These are phyloP conservation scores for Sminthopsis crassicaudata DNA, from an alignment of 2,113 vertebrate species.

Conservation along the genomic window DNA sequence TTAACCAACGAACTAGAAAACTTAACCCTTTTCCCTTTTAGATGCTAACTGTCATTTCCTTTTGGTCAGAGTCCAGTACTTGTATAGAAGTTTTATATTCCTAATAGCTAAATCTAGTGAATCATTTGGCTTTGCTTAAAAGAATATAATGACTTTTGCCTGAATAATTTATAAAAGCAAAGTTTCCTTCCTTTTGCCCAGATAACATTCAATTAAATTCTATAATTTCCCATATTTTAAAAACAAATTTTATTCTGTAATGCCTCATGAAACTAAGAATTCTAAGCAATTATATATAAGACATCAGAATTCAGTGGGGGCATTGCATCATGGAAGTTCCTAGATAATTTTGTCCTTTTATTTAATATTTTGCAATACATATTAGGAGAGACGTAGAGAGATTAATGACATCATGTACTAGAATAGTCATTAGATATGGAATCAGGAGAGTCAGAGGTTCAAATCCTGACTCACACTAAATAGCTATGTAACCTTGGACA, in stretches of 20 bases:
- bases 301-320: neutral
- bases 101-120: slow-evolving; percentile 26
- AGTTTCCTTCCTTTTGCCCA: slow-evolving; percentile 10
- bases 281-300: neutral
- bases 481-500: neutral
- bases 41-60: neutral
- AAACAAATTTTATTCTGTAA: slow-evolving; percentile 33
- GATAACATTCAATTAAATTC: neutral
- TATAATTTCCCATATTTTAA: neutral
- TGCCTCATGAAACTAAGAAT: neutral
- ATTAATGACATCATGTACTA: neutral
- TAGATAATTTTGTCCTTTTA: neutral
- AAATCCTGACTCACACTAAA: neutral
- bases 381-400: neutral
- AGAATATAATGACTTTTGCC: slow-evolving; percentile 16
- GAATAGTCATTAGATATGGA: neutral
- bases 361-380: neutral
- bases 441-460: neutral
- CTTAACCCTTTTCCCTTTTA: slow-evolving; percentile 52
- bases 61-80: slow-evolving; percentile 56
- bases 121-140: slow-evolving; percentile 10
- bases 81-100: slow-evolving; percentile 55
- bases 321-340: neutral
- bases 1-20: slow-evolving; percentile 43
- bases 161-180: slow-evolving; percentile 23